A percentile compares a stretch with the other conserved stretches of the same genome.
phyloP scores from a whole-genome alignment of 2,113 vertebrate genomes.

The Saguinus imperator region DNA sequence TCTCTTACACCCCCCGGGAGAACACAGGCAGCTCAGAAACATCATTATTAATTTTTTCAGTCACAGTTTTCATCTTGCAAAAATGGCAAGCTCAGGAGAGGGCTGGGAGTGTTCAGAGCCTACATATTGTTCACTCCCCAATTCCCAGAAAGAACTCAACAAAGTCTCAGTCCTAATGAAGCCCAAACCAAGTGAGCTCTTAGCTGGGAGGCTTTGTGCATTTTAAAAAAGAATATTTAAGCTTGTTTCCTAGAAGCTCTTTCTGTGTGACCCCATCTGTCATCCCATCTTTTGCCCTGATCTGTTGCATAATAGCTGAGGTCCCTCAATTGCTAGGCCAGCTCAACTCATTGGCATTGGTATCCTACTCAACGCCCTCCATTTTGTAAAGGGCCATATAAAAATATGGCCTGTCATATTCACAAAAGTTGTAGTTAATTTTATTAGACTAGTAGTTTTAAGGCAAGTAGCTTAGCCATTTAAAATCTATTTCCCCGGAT shows the following conservation, averaged over 20 bases:
- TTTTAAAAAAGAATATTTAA: conserved; percentile 27
- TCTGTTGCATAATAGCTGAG: conserved; percentile 62
- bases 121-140: not conserved
- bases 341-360: conserved; percentile 77
- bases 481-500: no score
- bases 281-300: conserved; percentile 65
- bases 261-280: conserved; percentile 55
- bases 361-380: conserved; percentile 79
- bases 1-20: conserved; percentile 56
- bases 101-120: conserved; percentile 27
- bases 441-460: conserved; percentile 82
- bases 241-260: conserved; percentile 64
- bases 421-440: conserved; percentile 84
- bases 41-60: conserved; percentile 53
- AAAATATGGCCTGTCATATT: conserved; percentile 83
- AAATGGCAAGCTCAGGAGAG: conserved; percentile 63
- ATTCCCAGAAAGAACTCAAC: conserved; percentile 17
- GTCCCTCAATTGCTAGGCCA: conserved; percentile 65
- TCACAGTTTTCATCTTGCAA: conserved; percentile 73
- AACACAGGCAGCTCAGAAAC: conserved; percentile 71
- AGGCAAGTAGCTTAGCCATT: conserved; percentile 90
- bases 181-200: conserved; percentile 25
- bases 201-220: conserved; percentile 37
- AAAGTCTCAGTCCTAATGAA: conserved; percentile 28
- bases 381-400: conserved; percentile 82